phyloP scores from a whole-genome alignment of 2,888 invertebrate genomes.

The Pseudeuparius sepicola region DNA sequence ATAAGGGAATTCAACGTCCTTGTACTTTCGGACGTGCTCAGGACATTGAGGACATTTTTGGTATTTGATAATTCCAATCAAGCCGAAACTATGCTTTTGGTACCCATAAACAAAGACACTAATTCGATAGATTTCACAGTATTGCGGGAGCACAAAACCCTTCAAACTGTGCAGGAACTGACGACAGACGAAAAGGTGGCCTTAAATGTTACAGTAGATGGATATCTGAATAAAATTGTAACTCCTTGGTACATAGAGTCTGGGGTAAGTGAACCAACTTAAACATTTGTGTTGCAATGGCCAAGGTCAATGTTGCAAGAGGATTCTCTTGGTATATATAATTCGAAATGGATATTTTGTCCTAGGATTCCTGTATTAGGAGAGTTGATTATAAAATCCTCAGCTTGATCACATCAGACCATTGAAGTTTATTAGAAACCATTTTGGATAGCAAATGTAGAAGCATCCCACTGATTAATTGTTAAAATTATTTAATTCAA shows the following conservation, averaged over 20 bases:
- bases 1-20: constrained; percentile 60
- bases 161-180: constrained; percentile 39
- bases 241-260: constrained; percentile 72
- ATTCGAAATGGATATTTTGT: too few relatives aligned
- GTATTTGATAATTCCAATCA: constrained; percentile 47
- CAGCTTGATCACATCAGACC: too few relatives aligned
- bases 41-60: constrained; percentile 48
- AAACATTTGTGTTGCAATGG: too few relatives aligned
- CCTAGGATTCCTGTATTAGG: too few relatives aligned
- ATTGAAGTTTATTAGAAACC: too few relatives aligned
- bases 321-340: too few relatives aligned
- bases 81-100: constrained; percentile 39
- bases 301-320: too few relatives aligned
- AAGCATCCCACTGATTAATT: too few relatives aligned
- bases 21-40: constrained; percentile 62
- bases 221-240: constrained; percentile 65
- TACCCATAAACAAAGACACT: constrained; percentile 35
- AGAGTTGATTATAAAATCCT: too few relatives aligned
- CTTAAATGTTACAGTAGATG: constrained; percentile 46
- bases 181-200: constrained; percentile 42
- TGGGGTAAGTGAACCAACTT: constrained; percentile 32
- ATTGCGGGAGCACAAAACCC: constrained; percentile 40
- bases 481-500: too few relatives aligned
- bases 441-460: too few relatives aligned
- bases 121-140: constrained; percentile 52